A percentile compares a stretch with the other conserved stretches of the same genome.
phyloP scores from a whole-genome alignment of 2,888 invertebrate genomes.

The Dryadula phaetusa region DNA sequence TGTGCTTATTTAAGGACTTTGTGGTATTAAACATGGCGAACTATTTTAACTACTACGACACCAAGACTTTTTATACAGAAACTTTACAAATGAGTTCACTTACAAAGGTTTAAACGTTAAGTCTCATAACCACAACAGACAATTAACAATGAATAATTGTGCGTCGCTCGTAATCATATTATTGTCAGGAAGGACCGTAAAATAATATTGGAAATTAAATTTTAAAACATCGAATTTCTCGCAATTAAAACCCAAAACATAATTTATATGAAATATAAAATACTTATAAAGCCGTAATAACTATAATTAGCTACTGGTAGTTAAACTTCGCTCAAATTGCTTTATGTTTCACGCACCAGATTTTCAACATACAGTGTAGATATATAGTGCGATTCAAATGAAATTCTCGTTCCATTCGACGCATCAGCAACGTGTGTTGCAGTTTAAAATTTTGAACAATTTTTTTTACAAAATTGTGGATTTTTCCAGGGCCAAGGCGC shows the following conservation, averaged over 20 bases:
- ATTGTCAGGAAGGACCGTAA: neutral
- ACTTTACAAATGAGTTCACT: neutral
- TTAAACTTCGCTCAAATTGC: conserved; percentile 35
- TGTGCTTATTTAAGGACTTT: conserved; percentile 43
- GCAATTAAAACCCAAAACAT: conserved; percentile 16
- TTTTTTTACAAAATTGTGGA: conserved; percentile 66
- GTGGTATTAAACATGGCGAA: conserved; percentile 31
- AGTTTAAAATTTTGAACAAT: conserved; percentile 45
- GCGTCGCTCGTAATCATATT: conserved; percentile 11
- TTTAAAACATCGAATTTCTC: conserved; percentile 20
- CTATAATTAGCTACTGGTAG: conserved; percentile 30
- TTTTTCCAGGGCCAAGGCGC: conserved; percentile 74
- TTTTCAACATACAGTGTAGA: conserved; percentile 43
- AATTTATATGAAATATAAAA: conserved; percentile 18
- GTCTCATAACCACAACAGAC: neutral
- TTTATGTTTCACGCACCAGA: conserved; percentile 45
- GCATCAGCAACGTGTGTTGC: conserved; percentile 41
- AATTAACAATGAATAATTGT: conserved; percentile 12
- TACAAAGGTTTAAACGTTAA: neutral
- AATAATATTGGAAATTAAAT: conserved; percentile 15
- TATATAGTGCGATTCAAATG: conserved; percentile 43
- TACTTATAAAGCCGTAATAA: conserved; percentile 27
- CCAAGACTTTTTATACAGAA: conserved; percentile 6
- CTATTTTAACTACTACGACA: conserved; percentile 29
- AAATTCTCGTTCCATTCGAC: conserved; percentile 41